Conservation (phyloP, 2,113 vertebrate genomes). For the Bungarus multicinctus region DNA sequence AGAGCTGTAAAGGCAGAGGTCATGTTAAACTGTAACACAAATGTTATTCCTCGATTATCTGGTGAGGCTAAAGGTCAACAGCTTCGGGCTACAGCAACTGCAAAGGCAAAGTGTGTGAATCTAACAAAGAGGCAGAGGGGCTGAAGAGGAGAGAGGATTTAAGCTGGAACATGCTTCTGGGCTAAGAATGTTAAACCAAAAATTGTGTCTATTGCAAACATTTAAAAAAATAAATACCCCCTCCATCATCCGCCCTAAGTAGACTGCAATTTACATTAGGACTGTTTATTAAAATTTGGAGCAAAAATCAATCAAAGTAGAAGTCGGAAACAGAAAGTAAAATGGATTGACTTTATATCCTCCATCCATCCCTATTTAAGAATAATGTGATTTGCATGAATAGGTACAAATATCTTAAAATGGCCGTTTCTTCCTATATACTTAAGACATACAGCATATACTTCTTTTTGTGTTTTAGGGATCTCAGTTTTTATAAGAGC, state of each 20-base stretch:
- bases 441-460: background rate
- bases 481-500: background rate
- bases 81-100: slow-evolving; percentile 84
- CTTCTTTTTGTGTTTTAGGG: background rate
- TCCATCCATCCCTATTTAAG: background rate
- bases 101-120: slow-evolving; percentile 64
- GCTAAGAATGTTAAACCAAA: slow-evolving; percentile 63
- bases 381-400: background rate
- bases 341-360: background rate
- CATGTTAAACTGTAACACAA: slow-evolving; percentile 95
- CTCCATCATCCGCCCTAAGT: background rate
- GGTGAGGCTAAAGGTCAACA: slow-evolving; percentile 92
- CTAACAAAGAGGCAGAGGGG: slow-evolving; percentile 51
- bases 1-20: slow-evolving; percentile 89
- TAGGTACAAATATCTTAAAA: background rate
- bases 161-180: slow-evolving; percentile 52
- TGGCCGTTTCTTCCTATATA: background rate
- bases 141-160: slow-evolving; percentile 46
- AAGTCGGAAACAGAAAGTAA: background rate
- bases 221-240: background rate
- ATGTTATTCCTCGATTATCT: slow-evolving; percentile 98
- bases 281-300: background rate
- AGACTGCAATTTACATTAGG: background rate
- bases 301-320: background rate
- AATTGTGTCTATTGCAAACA: background rate